These are phyloP conservation scores for Chaenodraco wilsoni DNA, from an alignment of 2,797 vertebrate species.

Conservation along the genomic window DNA sequence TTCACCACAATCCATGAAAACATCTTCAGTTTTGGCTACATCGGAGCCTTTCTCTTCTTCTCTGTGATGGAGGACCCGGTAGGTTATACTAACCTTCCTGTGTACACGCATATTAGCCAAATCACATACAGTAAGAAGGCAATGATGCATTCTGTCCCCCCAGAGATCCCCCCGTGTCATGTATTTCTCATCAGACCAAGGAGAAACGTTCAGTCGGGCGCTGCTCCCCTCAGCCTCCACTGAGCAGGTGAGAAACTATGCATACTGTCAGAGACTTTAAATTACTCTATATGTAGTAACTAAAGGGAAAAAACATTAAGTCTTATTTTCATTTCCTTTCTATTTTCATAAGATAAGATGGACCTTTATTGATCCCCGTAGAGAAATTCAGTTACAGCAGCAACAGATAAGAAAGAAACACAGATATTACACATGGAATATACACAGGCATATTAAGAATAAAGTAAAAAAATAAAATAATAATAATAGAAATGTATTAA, in stretches of 20 bases:
- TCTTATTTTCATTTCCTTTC: background rate
- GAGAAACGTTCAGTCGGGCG: constrained; percentile 81
- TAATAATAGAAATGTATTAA: too few relatives aligned
- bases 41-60: constrained; percentile 86
- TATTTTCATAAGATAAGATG: too few relatives aligned
- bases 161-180: constrained; percentile 85
- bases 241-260: constrained; percentile 79
- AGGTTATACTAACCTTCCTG: constrained; percentile 11
- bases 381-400: too few relatives aligned
- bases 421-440: too few relatives aligned
- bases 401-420: too few relatives aligned
- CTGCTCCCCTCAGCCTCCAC: constrained; percentile 84
- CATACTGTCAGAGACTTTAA: too few relatives aligned
- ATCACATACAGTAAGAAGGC: background rate
- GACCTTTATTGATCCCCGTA: too few relatives aligned
- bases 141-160: background rate
- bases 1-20: constrained; percentile 81
- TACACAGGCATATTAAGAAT: too few relatives aligned
- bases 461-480: too few relatives aligned
- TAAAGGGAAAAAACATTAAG: too few relatives aligned
- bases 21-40: constrained; percentile 86
- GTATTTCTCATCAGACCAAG: constrained; percentile 86
- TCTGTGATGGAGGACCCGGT: constrained; percentile 85
- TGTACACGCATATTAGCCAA: background rate
- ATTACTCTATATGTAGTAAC: too few relatives aligned